Evolutionary conservation across 2,113 vertebrate species (phyloP), one percentile per base, ranked within the genome.

Genomic region (Perca schrenkii): DNA sequence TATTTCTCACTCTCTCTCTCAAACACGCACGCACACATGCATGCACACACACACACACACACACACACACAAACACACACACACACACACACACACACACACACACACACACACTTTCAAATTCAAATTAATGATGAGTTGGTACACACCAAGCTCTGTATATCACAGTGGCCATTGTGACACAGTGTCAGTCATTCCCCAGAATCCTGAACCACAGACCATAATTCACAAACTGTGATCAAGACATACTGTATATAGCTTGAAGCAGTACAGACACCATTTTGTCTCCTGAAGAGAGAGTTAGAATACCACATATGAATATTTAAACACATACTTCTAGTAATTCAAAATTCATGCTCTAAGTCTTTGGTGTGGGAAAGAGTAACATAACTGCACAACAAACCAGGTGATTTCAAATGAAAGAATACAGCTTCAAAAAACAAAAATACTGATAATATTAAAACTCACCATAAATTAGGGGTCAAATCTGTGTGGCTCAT

Each of bases 111-210:
- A 19, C 46, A 19, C 46, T 43, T 43, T 43, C 8, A 40, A 63
- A 80, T 70, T 70, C 65, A 70, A 70, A 84, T 74, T 53, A 69
- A 69, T 25, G 31, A 66, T 66, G 60, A 85, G 46, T 61, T 67
- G 31, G 46, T 61, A 53, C 34, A 61, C 49, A 46, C 4, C 5
- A 16, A 13, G 16, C 69, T 68, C 21, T 58, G 60, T 34, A 34
- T 34, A 34, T 34, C 34, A 34, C 34, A 34, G 40, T 36, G 46
- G 46, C 22, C 25, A 46, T 36, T 19, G 46, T 61, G 11, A 43
- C 31, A 81, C 13, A 75, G 13, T 62, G 63, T 70, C 50, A 43
- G 56, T 74, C 56, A 47, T 61, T 67, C 22, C 3, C 4, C 34
- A 13, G 54, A 47, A 61, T 84, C 36, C 16, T 79, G 43, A 52